Base-by-base conservation (phyloP, 2,113 vertebrate species). In the Cyprinodon tularosa region DNA sequence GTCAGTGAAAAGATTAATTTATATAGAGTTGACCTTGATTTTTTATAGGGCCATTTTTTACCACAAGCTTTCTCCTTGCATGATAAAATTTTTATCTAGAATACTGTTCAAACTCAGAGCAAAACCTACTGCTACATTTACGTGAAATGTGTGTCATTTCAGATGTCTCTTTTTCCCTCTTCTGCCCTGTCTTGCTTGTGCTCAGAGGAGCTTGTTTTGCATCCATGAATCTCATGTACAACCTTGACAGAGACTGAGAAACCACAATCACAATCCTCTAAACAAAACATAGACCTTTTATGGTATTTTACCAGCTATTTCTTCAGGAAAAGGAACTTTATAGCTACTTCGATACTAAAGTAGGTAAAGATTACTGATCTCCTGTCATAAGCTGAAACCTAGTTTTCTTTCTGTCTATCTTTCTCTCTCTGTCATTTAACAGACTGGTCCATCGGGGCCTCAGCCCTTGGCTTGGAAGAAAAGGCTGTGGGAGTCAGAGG, bases 311-410 rank as follows among this genome's bases (percentile, higher is more conserved):
- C 77, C 69, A 37, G 72, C 42, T 75, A 61, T 71, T 67, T 68
- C 61, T 71, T 71, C 48, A 22, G 42, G 62, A 78, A 66, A 65
- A 59, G 69, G 42, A 80, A 66, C 77, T 62, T 73, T 76, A 71
- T 80, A 88, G 78, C 86, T 76, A 75, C 78, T 68, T 66, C 45
- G 61, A 79, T 68, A 3, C 80, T 76, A 72, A 78, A 78, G 67
- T 17, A 74, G 50, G 78, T 85, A 80, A 85, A 86, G 87, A 86
- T 90, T 84, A 76, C 77, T 83, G 84, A 83, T 85, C 74, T 42
- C 47, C 13, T 6, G 3, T 77, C 80, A 84, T 81, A 84, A 68
- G 73, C 67, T 1, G 65, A 76, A 81, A 83, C 74, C 64, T 78
- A 72, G 66, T 71, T 83, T 82, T 76, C 72, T 66, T 77, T 78